Base-by-base conservation (phyloP, 2,797 vertebrate species). In the Phylloscopus collybita region DNA sequence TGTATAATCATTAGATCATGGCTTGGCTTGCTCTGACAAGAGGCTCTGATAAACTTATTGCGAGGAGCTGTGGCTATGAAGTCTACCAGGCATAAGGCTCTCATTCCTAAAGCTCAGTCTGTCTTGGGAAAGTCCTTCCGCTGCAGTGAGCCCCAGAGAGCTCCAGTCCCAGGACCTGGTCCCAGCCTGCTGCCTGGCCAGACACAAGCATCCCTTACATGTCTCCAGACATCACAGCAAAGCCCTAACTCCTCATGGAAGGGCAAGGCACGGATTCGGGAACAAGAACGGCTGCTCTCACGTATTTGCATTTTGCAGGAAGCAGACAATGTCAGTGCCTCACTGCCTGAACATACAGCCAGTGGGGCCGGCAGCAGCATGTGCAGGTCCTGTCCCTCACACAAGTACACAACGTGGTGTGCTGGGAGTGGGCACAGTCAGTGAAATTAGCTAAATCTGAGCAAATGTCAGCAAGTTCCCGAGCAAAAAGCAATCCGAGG, bases 1-100 rank as follows among this genome's bases (percentile, higher is more conserved):
- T 1, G 4, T 15, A 45, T 0, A 0, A 38, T 78, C 9, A 3
- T 71, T 60, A 80, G 84, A 73, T 71, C 10, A 4, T 38, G 15
- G 67, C 56, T 87, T 87, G 94, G 91, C 89, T 94, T 92, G 56
- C 32, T 89, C 67, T 73, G 84, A 86, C 57, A 86, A 70, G n/a
- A 60, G 45, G 36, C 57, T 91, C 53, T 59, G 81, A 88, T 86
- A 47, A 93, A 95, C 85, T 92, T 93, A 88, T 65, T 61, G 18
- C 29, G n/a, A 93, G 66, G 23, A 17, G 17, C 49, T 64, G n/a
- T 50, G n/a, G 21, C 34, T 80, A 87, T 65, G 34, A 67, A 81
- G 80, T 32, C 84, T 76, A 32, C 38, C 51, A 64, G 60, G 44
- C 66, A 62, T 0, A 0, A 49, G 44, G 36, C 50, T 92, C 61